Evolutionary conservation across 2,888 invertebrate genomes (phyloP), one percentile per base, ranked within the genome.

Genomic region (Drepana falcataria): DNA sequence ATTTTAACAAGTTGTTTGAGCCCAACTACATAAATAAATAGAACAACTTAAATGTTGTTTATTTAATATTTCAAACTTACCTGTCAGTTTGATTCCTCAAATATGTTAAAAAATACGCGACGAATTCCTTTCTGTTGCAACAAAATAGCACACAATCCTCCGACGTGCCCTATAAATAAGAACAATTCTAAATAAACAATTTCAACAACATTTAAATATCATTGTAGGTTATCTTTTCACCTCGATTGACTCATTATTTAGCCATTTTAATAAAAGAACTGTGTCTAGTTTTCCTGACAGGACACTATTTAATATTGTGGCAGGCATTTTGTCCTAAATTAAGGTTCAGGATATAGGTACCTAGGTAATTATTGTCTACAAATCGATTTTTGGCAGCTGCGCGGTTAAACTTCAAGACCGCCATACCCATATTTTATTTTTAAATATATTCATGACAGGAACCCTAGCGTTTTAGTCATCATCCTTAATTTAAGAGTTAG

Each of bases 41-140:
- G 1, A 37, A 37, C 37, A 4, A 4, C 5, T 5, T 37, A 37
- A 37, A 5, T 4, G 3, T 37, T 4, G 37, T 37, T 37, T 37
- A 5, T 1, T 3, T 37, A 5, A 37, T 37, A 37, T 4, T 37
- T 37, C 5, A 2, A 0, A 64, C 82, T 77, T 80, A 92, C 83
- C 83, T 81, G 58, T 92, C 92, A 47, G 93, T 93, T 69, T 92
- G 92, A 63, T 79, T 89, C 51, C 93, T 84, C 59, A 93, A 69
- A 70, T 88, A 92, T 35, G 92, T 89, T 58, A 93, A 73, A 72
- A 92, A 93, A 72, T 89, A 92, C n/a, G 91, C 81, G 41, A 92
- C 92, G 75, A 93, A 93, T 61, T 93, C 93, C 54, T 74, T 84
- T 60, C 75, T 81, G 59, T 79, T 84, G 61, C 85, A 88, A 66